These are phyloP conservation scores for Tholera decimalis DNA, from an alignment of 2,888 invertebrate species.

Conservation along the genomic window DNA sequence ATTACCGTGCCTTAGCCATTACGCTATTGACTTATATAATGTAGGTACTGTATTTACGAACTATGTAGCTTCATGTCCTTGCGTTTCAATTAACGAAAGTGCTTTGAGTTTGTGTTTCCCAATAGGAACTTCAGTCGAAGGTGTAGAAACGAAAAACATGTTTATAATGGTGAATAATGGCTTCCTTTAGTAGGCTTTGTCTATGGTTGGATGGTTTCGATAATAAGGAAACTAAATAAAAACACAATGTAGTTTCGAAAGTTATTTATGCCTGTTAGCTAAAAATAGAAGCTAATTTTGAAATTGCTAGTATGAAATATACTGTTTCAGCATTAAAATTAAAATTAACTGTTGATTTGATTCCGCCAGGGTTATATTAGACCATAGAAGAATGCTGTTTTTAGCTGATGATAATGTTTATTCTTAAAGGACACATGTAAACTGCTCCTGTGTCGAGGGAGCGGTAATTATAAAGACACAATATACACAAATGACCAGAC, in stretches of 20 bases:
- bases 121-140: slow-evolving; percentile 28
- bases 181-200: slow-evolving; percentile 21
- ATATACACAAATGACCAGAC: too few species aligned
- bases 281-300: background rate
- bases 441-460: too few species aligned
- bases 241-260: slow-evolving; percentile 1
- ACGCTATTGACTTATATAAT: too few species aligned
- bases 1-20: too few species aligned
- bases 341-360: background rate
- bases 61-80: background rate
- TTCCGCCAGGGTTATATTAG: background rate
- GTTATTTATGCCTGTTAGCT: slow-evolving; percentile 1
- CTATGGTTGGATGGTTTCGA: slow-evolving; percentile 17
- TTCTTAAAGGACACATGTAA: too few species aligned
- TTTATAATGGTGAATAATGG: slow-evolving; percentile 37
- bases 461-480: too few species aligned
- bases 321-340: background rate
- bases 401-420: too few species aligned
- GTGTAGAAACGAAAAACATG: slow-evolving; percentile 24
- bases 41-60: too few species aligned
- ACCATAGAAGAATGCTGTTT: background rate
- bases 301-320: background rate
- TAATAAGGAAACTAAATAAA: slow-evolving; percentile 24
- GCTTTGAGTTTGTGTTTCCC: slow-evolving; percentile 13
- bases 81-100: background rate